Evolutionary conservation across 1,140 invertebrate species (phyloP).

Genomic region (Papilio polyxenes): DNA sequence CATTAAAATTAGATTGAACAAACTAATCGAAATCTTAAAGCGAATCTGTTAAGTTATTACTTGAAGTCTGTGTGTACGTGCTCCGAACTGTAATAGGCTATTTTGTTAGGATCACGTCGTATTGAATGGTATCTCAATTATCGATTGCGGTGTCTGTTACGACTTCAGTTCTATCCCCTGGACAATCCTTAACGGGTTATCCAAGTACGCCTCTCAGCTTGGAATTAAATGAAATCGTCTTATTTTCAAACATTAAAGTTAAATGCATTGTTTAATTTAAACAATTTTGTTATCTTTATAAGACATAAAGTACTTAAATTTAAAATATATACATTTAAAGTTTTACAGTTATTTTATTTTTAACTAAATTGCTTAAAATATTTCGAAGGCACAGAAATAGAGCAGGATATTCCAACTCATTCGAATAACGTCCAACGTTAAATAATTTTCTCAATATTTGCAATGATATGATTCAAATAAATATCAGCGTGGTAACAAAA

Average conservation of each 20-base stretch:
- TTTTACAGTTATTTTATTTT: too few relatives aligned
- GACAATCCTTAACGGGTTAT: constrained; percentile 20
- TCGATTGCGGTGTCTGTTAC: constrained; percentile 26
- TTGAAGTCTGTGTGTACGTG: constrained; percentile 24
- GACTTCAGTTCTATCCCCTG: neutral
- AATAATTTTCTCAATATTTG: neutral
- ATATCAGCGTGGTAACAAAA: neutral
- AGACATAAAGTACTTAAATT: too few relatives aligned
- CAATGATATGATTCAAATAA: neutral
- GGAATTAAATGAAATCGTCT: neutral
- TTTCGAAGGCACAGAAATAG: too few relatives aligned
- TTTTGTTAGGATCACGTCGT: constrained; percentile 24
- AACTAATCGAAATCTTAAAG: constrained; percentile 9
- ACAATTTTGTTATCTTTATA: too few relatives aligned
- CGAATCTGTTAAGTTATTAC: constrained; percentile 28
- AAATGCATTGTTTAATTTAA: neutral
- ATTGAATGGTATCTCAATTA: constrained; percentile 20
- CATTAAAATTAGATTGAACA: constrained; percentile 15
- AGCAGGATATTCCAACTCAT: too few relatives aligned
- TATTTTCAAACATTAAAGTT: neutral
- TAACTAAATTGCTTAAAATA: too few relatives aligned
- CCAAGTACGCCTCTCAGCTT: neutral
- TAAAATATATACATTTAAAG: too few relatives aligned
- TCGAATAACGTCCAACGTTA: too few relatives aligned
- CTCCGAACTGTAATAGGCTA: constrained; percentile 4